A percentile compares a stretch with the other conserved stretches of the same genome.
These are phyloP conservation scores for Taurulus bubalis DNA, from an alignment of 2,113 vertebrate species.

Conservation along the genomic window DNA sequence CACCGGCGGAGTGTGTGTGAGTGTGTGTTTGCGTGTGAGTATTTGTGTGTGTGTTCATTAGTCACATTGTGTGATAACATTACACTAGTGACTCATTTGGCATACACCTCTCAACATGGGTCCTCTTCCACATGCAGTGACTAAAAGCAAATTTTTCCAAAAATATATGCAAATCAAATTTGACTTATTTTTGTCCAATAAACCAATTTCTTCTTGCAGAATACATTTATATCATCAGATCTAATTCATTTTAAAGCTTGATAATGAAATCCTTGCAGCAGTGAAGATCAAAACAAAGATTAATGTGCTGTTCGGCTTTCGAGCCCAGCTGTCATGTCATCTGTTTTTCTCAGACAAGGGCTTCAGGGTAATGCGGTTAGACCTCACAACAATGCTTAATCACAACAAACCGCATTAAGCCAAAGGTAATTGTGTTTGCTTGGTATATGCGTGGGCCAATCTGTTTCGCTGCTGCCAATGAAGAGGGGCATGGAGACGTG, in stretches of 20 bases:
- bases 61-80: slow-evolving; percentile 65
- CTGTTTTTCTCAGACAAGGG: slow-evolving; percentile 78
- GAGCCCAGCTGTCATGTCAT: slow-evolving; percentile 79
- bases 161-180: slow-evolving; percentile 26
- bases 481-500: slow-evolving; percentile 49
- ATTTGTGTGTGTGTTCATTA: slow-evolving; percentile 45
- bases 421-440: slow-evolving; percentile 80
- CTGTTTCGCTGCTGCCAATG: slow-evolving; percentile 72
- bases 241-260: slow-evolving; percentile 59
- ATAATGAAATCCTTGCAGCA: slow-evolving; percentile 73
- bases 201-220: slow-evolving; percentile 32
- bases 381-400: slow-evolving; percentile 80
- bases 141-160: slow-evolving; percentile 20
- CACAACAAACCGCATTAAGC: slow-evolving; percentile 81
- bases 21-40: slow-evolving; percentile 44
- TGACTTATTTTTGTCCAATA: slow-evolving; percentile 40
- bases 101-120: slow-evolving; percentile 58
- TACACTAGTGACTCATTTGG: slow-evolving; percentile 65
- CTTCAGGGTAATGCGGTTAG: slow-evolving; percentile 75
- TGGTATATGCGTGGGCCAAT: slow-evolving; percentile 74
- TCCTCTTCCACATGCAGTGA: slow-evolving; percentile 44
- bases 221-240: slow-evolving; percentile 60
- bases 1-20: slow-evolving; percentile 49
- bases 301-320: slow-evolving; percentile 69
- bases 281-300: slow-evolving; percentile 74